Base-by-base conservation (phyloP, 2,797 vertebrate genomes). In the Macroramphosus scolopax region DNA sequence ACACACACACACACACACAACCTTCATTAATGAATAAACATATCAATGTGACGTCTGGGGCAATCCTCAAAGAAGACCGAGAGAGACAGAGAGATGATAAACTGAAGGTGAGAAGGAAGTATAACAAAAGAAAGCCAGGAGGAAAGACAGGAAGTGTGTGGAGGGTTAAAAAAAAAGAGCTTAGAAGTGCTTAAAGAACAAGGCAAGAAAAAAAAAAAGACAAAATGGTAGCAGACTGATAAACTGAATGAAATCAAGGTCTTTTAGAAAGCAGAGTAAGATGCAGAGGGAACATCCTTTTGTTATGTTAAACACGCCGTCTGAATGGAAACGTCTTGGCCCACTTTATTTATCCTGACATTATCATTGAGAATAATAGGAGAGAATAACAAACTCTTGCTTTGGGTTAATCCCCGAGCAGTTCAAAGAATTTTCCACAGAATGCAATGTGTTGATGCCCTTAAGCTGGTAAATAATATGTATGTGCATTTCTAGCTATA, bases 221-320 rank as follows among this genome's bases (percentile, higher is more conserved):
- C 47, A 36, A 63, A 54, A 71, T 62, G 75, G 85, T 57, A 71
- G 74, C 75, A 41, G 71, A 50, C 63, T 66, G 74, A 76, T 30
- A 25, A 42, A 46, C 35, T 81, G 76, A 82, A 81, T 75, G 55
- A 81, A 84, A 80, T 80, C 60, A 62, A 66, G 70, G 42, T 65
- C 77, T 83, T 75, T 76, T 75, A 73, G 68, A 54, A 67, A 77
- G 57, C 77, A 63, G 68, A 83, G 59, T 68, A 74, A 58, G 79
- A 83, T 62, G 72, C 68, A 24, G 61, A 52, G 66, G 49, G 83
- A 83, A 78, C 84, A 81, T 58, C 61, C 78, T 67, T 86, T 86
- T 88, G 82, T 88, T 77, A 85, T 86, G 86, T 84, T 82, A 86
- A 88, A 80, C 71, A 72, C 8, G 17, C 51, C 61, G 56, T 76